A percentile compares a stretch with the other conserved stretches of the same genome.
Conservation (phyloP, 2,888 invertebrate species). For the Argyresthia goedartella region DNA sequence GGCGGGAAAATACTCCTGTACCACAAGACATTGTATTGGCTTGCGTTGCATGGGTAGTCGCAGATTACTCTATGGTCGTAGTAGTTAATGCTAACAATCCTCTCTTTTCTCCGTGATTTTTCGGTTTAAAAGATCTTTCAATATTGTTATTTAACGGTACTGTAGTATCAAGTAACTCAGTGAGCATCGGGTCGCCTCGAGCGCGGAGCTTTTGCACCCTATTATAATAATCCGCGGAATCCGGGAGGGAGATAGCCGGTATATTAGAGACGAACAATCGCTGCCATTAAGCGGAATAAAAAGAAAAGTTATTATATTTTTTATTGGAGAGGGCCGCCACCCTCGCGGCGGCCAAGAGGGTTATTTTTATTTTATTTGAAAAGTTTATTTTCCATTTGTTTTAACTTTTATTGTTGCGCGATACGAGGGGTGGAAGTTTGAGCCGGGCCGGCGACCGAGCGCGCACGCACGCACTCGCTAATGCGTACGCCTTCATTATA, state of each 20-base stretch:
- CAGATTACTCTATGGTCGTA: no score
- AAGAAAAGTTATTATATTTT: constrained; percentile 72
- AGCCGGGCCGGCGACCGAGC: constrained; percentile 14
- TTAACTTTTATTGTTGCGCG: constrained; percentile 62
- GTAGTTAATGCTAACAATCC: no score
- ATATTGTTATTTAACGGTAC: no score
- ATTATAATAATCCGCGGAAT: constrained; percentile 49
- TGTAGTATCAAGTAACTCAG: no score
- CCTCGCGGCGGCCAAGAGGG: constrained; percentile 61
- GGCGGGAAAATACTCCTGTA: no score
- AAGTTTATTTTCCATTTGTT: constrained; percentile 71
- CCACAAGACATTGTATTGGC: no score
- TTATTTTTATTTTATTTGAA: constrained; percentile 71
- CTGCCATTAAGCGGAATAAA: constrained; percentile 68
- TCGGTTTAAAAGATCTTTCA: no score
- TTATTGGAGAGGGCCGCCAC: constrained; percentile 67
- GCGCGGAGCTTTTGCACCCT: constrained; percentile 30
- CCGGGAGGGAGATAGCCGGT: constrained; percentile 45
- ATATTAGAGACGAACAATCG: constrained; percentile 62
- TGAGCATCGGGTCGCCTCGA: background rate
- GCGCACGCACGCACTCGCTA: constrained; percentile 66
- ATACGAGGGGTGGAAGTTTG: constrained; percentile 50
- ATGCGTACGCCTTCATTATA: constrained; percentile 66
- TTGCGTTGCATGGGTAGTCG: no score
- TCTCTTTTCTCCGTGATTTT: no score